A percentile compares a stretch with the other conserved stretches of the same genome.
These are phyloP conservation scores for Pissodes strobi DNA, from an alignment of 1,140 invertebrate species.

Conservation along the genomic window DNA sequence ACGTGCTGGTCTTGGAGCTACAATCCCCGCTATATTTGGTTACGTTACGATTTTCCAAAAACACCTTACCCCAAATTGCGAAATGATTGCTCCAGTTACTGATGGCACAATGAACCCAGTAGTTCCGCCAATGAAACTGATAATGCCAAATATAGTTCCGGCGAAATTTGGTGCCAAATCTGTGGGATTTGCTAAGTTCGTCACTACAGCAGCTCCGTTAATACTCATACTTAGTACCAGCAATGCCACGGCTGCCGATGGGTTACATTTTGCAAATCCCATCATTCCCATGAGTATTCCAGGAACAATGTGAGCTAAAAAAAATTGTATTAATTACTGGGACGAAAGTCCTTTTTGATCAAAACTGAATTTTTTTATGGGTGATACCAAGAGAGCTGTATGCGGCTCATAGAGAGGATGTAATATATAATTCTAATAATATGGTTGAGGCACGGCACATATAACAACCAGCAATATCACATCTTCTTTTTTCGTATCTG, in stretches of 20 bases:
- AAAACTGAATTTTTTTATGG: no score
- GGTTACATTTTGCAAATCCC: constrained; percentile 70
- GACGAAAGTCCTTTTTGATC: no score
- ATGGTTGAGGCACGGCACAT: no score
- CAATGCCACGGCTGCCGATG: constrained; percentile 65
- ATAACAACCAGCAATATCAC: no score
- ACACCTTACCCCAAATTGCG: constrained; percentile 62
- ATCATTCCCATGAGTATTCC: constrained; percentile 67
- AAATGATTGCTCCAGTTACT: constrained; percentile 68
- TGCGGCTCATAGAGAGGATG: no score
- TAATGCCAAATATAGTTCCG: constrained; percentile 73
- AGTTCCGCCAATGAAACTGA: constrained; percentile 75
- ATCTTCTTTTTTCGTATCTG: no score
- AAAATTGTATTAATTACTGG: no score
- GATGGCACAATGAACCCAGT: constrained; percentile 72
- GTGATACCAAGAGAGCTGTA: no score
- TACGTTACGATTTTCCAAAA: no score
- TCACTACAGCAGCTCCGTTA: constrained; percentile 81
- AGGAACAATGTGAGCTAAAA: constrained; percentile 71
- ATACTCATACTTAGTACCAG: constrained; percentile 76
- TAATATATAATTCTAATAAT: no score
- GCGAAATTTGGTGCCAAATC: constrained; percentile 82
- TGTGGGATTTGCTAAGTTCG: constrained; percentile 82
- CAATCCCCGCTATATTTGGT: no score
- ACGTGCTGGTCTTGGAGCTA: no score